Percentiles rank a stretch among this genome's conserved stretches.
phyloP scores from a whole-genome alignment of 1,140 invertebrate species.

The Tetranychus urticae region DNA sequence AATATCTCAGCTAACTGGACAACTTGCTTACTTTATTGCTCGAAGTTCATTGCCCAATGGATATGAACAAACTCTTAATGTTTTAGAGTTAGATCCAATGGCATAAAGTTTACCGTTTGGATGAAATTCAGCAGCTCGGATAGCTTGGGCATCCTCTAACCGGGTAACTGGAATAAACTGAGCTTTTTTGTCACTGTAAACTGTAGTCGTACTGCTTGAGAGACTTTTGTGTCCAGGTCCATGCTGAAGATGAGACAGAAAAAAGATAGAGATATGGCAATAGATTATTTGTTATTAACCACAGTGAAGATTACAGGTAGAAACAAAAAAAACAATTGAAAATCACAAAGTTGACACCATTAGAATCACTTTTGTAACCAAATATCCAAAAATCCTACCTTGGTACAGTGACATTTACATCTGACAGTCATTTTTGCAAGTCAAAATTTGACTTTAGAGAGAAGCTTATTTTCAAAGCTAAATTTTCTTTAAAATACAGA shows the following conservation, averaged over 20 bases:
- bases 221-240: not conserved
- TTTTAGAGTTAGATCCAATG: conserved; percentile 94
- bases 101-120: conserved; percentile 81
- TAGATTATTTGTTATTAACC: not conserved
- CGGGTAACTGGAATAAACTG: conserved; percentile 73
- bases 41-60: conserved; percentile 27
- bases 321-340: not conserved
- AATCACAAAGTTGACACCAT: not conserved
- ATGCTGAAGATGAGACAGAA: not conserved
- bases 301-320: not conserved
- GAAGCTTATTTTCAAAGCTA: no score
- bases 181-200: conserved; percentile 1
- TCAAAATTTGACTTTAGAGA: no score
- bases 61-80: conserved; percentile 77
- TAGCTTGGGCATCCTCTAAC: conserved; percentile 85
- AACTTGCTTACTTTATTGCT: not conserved
- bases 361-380: not conserved
- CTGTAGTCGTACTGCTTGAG: not conserved
- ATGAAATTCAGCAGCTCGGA: conserved; percentile 91
- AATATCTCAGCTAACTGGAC: no score
- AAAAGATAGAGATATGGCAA: not conserved
- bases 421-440: no score
- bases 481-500: no score
- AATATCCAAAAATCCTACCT: no score
- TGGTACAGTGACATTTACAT: no score